phyloP scores from a whole-genome alignment of 2,888 invertebrate genomes.

The Oscheius sp. region DNA sequence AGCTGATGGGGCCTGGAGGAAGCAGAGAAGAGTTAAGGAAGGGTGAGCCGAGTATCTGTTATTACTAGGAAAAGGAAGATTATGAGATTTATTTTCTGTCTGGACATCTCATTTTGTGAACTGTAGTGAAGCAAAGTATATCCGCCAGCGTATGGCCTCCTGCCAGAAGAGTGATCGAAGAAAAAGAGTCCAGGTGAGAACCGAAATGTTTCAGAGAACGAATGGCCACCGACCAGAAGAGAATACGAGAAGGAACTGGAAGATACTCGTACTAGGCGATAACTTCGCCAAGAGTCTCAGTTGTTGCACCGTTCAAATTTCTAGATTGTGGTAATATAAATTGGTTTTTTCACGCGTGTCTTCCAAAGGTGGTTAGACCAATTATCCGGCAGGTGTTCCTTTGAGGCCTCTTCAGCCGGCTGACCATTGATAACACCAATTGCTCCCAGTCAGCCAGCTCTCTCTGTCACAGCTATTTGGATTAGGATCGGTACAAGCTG shows the following conservation, averaged over 20 bases:
- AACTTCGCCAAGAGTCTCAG: neutral
- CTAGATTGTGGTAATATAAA: neutral
- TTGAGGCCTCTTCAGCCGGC: slow-evolving; percentile 20
- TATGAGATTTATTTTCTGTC: too few species aligned
- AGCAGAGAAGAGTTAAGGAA: slow-evolving; percentile 91
- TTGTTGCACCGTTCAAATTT: neutral
- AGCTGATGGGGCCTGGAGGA: slow-evolving; percentile 98
- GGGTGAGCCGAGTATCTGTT: slow-evolving; percentile 77
- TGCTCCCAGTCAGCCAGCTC: neutral
- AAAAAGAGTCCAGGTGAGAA: too few species aligned
- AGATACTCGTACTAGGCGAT: neutral
- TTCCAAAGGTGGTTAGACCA: neutral
- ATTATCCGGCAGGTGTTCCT: slow-evolving; percentile 25
- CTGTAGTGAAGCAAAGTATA: too few species aligned
- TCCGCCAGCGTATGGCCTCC: neutral
- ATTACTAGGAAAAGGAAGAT: neutral
- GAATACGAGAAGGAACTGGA: neutral
- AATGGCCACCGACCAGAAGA: too few species aligned
- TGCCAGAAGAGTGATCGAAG: neutral
- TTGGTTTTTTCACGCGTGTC: neutral
- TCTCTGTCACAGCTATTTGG: slow-evolving; percentile 8
- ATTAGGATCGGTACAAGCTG: slow-evolving; percentile 16
- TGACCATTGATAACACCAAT: slow-evolving; percentile 30
- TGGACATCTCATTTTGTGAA: too few species aligned
- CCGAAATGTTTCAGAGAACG: too few species aligned